phyloP scores from a whole-genome alignment of 2,888 invertebrate species.

The Netelia melanura region DNA sequence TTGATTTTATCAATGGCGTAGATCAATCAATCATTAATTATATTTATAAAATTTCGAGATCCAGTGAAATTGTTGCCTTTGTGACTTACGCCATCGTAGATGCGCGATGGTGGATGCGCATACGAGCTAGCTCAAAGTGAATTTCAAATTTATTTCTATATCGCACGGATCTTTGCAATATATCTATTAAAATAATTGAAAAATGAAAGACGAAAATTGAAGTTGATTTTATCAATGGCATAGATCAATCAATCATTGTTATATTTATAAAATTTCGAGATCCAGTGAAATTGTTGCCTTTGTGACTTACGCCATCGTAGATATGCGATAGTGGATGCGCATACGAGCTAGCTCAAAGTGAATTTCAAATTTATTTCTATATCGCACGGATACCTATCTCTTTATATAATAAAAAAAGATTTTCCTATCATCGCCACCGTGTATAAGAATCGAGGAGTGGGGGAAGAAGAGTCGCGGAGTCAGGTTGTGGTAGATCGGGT shows the following conservation, averaged over 20 bases:
- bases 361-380: slow-evolving; percentile 54
- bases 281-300: neutral
- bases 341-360: slow-evolving; percentile 23
- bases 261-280: neutral
- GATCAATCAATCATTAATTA: too few species aligned
- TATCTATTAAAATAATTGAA: too few species aligned
- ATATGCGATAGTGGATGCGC: neutral
- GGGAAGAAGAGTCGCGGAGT: too few species aligned
- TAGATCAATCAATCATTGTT: too few species aligned
- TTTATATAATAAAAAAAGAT: neutral
- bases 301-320: neutral
- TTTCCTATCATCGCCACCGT: neutral
- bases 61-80: neutral
- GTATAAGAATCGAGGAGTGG: too few species aligned
- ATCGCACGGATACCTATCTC: neutral
- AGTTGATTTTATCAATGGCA: too few species aligned
- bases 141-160: slow-evolving; percentile 52
- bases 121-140: slow-evolving; percentile 29
- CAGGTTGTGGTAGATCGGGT: too few species aligned
- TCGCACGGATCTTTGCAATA: neutral
- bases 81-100: neutral
- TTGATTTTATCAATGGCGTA: too few species aligned
- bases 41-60: neutral
- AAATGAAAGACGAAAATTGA: too few species aligned
- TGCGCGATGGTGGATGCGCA: neutral